Base-by-base conservation (phyloP, 2,888 invertebrate genomes). In the Epinotia nisella region DNA sequence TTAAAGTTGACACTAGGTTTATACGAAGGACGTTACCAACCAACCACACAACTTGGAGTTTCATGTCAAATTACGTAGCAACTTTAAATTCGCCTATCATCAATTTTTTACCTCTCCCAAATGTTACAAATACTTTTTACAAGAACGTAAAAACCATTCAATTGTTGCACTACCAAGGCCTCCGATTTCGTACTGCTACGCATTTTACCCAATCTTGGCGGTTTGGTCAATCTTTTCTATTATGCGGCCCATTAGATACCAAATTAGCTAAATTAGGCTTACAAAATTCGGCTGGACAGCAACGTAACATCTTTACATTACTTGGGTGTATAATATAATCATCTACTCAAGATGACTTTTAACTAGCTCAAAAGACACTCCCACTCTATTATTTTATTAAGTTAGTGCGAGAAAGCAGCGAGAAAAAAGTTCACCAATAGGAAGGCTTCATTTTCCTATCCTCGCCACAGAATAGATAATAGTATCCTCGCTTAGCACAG, bases 51-150 rank as follows among this genome's bases (percentile, higher is more conserved):
- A 55, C 13, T 39, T 19, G 19, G 1, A 55, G 9, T 13, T 56
- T n/a, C 11, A n/a, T 66, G 55, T 19, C 2, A 15, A 55, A 55
- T 55, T 66, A 56, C 66, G 41, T 56, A 24, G 24, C 41, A 56
- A 66, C n/a, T 66, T 66, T 55, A 21, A 55, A 55, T 41, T 66
- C 66, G 41, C 11, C 21, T 64, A 39, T 19, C 53, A 15, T n/a
- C 66, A 17, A 21, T 60, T 71, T 71, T 71, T 71, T 71, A 29
- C 21, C 17, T 39, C 58, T 70, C 45, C 56, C 58, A 59, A 65
- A 71, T 66, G 35, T 72, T 67, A 72, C 62, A 72, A 72, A 72
- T 68, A 62, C 61, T 72, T 72, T 72, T 72, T 72, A 67, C 56
- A 49, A 56, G 53, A 49, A 41, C 64, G 69, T 69, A 69, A 73